Evolutionary conservation across 2,113 vertebrate species (phyloP), one percentile per base, ranked within the genome.

Genomic region (Bos indicus): DNA sequence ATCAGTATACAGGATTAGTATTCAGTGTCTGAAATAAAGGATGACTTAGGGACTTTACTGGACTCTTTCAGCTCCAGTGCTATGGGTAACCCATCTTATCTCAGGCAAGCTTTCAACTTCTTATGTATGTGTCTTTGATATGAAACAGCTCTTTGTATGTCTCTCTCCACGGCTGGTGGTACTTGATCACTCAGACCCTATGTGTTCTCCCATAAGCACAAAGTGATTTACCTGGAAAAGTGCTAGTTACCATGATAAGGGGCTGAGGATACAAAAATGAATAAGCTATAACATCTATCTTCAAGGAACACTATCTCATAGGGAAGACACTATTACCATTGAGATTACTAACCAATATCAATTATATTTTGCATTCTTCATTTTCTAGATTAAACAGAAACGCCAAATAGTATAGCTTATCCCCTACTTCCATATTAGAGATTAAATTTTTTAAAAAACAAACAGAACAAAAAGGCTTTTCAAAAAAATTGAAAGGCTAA

Each of bases 381-480:
- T 88, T 96, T 74, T 48, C 54, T 62, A 88, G 40, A 82, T 89
- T 87, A 90, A 85, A 88, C n/a, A 88, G 83, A 95, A 89, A 92
- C 5, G 14, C 26, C 67, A 78, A 64, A 59, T 74, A 28, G 81
- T 15, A 87, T 81, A 96, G 88, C 17, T 91, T 36, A 85, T 81
- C 90, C 40, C 74, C 17, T 19, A 74, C 12, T n/a, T 86, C 33
- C 43, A 87, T 48, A 94, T 51, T 77, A 10, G 17, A 93, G 16
- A 93, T 46, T 52, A 85, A 74, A 89, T 81, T 95, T 71, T 71
- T 74, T 85, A 91, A 7, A 92, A 92, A 91, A 56, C 7, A 91
- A 92, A 64, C 6, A 92, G 85, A 92, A 54, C 46, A 81, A 96
- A 90, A 92, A 83, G 26, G 17, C 16, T 88, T 51, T 51, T 86